phyloP scores from a whole-genome alignment of 2,113 vertebrate genomes.

The Euleptes europaea region DNA sequence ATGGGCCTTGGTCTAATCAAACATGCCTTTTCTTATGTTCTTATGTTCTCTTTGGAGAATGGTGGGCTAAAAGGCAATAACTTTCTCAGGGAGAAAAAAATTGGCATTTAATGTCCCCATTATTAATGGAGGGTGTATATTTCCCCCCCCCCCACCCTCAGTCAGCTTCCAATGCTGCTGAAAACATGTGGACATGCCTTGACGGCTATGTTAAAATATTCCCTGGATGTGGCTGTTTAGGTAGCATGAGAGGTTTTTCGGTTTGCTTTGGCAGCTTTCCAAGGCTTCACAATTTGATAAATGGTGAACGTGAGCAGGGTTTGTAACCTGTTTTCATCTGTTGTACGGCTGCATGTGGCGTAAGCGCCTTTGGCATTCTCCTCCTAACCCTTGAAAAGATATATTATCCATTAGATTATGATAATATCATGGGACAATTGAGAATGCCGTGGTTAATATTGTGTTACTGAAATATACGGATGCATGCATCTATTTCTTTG shows the following conservation, averaged over 20 bases:
- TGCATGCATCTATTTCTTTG: fast-evolving
- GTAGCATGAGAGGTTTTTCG: neutral
- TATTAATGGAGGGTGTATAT: neutral
- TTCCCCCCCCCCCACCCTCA: too few relatives aligned
- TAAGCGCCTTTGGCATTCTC: neutral
- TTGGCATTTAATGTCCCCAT: constrained; percentile 2
- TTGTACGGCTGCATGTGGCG: fast-evolving
- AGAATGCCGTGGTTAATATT: fast-evolving
- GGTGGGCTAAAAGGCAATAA: neutral
- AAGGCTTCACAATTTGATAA: constrained; percentile 13
- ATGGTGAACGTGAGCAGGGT: neutral
- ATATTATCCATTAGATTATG: neutral
- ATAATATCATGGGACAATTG: neutral
- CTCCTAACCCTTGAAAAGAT: constrained; percentile 4
- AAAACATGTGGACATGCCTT: neutral
- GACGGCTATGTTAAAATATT: constrained; percentile 25
- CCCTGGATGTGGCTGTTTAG: constrained; percentile 14
- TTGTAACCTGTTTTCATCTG: fast-evolving
- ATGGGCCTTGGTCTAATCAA: too few relatives aligned
- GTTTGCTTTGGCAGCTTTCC: constrained; percentile 45
- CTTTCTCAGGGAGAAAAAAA: constrained; percentile 34
- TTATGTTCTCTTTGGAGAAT: too few relatives aligned
- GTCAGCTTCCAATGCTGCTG: constrained; percentile 8
- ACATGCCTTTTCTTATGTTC: too few relatives aligned
- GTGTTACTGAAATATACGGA: fast-evolving